Evolutionary conservation across 2,888 invertebrate genomes (phyloP).

Genomic region (Nebria brevicollis): DNA sequence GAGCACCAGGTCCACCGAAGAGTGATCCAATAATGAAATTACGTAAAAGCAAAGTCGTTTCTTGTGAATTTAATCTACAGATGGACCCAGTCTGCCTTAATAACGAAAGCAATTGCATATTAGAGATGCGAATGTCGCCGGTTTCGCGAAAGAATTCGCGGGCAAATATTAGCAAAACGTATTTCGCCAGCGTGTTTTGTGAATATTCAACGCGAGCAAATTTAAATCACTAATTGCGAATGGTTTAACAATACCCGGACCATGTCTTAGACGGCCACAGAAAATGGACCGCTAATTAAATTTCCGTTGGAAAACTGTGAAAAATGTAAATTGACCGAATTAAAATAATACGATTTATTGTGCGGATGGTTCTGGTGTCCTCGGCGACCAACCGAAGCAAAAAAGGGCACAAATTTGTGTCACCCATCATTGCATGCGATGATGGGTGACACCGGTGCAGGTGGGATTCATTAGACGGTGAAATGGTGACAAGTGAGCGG

Average conservation of each 20-base stretch:
- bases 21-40: too few relatives aligned
- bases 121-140: neutral
- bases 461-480: too few relatives aligned
- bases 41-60: too few relatives aligned
- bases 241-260: neutral
- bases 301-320: neutral
- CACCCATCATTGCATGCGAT: too few relatives aligned
- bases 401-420: too few relatives aligned
- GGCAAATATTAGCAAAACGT: slow-evolving; percentile 4
- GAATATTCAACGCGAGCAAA: neutral
- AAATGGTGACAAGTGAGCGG: too few relatives aligned
- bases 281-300: neutral
- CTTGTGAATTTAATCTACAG: too few relatives aligned
- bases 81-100: neutral
- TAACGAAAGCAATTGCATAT: neutral
- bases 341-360: neutral
- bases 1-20: too few relatives aligned
- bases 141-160: neutral
- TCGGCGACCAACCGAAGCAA: too few relatives aligned
- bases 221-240: slow-evolving; percentile 3
- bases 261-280: neutral
- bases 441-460: too few relatives aligned
- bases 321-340: neutral
- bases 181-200: neutral
- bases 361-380: too few relatives aligned